A percentile compares a stretch with the other conserved stretches of the same genome.
Conservation (phyloP, 2,113 vertebrate genomes). For the Dinomys branickii region DNA sequence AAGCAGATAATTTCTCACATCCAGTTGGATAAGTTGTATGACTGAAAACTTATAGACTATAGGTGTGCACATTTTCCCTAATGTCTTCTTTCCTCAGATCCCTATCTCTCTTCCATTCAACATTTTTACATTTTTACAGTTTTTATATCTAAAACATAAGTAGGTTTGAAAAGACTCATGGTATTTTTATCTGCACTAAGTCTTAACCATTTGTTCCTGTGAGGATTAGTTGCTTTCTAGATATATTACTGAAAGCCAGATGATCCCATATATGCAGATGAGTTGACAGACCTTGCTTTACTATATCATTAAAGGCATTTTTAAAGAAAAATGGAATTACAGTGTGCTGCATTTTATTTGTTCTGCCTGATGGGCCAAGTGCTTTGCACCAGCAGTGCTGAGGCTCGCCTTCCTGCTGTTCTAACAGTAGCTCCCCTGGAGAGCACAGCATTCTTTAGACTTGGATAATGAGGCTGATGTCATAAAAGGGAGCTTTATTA, state of each 20-base stretch:
- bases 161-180: constrained; percentile 33
- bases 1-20: not conserved
- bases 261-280: not conserved
- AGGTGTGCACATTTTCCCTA: not conserved
- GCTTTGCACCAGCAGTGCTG: constrained; percentile 61
- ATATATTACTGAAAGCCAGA: not conserved
- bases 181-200: constrained; percentile 17
- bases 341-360: constrained; percentile 62
- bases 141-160: constrained; percentile 12
- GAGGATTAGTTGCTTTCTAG: constrained; percentile 59
- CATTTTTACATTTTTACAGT: not conserved
- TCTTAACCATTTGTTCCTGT: constrained; percentile 28
- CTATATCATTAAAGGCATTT: constrained; percentile 55
- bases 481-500: constrained; percentile 76
- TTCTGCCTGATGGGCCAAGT: constrained; percentile 69
- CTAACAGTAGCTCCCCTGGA: constrained; percentile 63
- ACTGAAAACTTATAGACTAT: not conserved
- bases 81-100: not conserved
- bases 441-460: constrained; percentile 75
- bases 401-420: constrained; percentile 64
- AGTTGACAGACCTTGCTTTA: constrained; percentile 42
- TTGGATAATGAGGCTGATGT: constrained; percentile 79
- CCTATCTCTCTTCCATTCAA: not conserved
- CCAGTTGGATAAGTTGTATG: not conserved
- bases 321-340: constrained; percentile 64